These are phyloP conservation scores for Cichlasoma orientale DNA, from an alignment of 2,797 vertebrate species.

Conservation along the genomic window DNA sequence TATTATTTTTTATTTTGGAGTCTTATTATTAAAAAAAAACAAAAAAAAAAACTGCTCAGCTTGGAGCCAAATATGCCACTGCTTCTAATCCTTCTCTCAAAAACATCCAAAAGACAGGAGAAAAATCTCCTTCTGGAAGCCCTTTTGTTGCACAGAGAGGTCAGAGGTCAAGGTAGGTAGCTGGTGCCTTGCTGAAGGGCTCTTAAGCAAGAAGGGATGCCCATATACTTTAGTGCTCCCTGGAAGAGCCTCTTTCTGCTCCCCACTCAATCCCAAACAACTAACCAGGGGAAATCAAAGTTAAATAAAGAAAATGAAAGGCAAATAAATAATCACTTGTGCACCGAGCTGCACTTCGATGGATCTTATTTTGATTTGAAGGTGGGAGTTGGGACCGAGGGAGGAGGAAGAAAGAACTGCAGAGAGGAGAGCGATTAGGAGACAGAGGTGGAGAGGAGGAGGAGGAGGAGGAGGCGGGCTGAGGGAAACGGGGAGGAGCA, in stretches of 20 bases:
- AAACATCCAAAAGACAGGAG: neutral
- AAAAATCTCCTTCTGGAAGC: neutral
- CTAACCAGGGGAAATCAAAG: slow-evolving; percentile 55
- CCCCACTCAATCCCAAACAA: slow-evolving; percentile 35
- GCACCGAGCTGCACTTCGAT: slow-evolving; percentile 24
- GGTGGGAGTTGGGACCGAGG: neutral
- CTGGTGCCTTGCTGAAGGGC: slow-evolving; percentile 27
- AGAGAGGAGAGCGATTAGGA: slow-evolving; percentile 23
- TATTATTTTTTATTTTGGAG: neutral
- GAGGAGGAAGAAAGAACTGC: slow-evolving; percentile 1
- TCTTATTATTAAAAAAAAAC: slow-evolving; percentile 4
- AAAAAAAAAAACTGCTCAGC: neutral
- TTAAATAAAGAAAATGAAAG: slow-evolving; percentile 57
- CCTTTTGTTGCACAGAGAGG: slow-evolving; percentile 10
- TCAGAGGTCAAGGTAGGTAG: slow-evolving; percentile 32
- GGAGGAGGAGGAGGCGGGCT: neutral
- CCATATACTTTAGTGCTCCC: neutral
- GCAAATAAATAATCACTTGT: slow-evolving; percentile 40
- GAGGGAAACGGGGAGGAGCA: slow-evolving; percentile 18
- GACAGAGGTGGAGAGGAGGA: neutral
- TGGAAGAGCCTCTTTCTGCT: slow-evolving; percentile 22
- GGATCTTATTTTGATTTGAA: slow-evolving; percentile 20
- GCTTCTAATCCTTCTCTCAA: slow-evolving; percentile 1
- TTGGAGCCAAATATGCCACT: neutral
- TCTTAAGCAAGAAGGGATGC: slow-evolving; percentile 11